A percentile compares a stretch with the other conserved stretches of the same genome.
Conservation (phyloP, 2,113 vertebrate genomes). For the Grus americana region DNA sequence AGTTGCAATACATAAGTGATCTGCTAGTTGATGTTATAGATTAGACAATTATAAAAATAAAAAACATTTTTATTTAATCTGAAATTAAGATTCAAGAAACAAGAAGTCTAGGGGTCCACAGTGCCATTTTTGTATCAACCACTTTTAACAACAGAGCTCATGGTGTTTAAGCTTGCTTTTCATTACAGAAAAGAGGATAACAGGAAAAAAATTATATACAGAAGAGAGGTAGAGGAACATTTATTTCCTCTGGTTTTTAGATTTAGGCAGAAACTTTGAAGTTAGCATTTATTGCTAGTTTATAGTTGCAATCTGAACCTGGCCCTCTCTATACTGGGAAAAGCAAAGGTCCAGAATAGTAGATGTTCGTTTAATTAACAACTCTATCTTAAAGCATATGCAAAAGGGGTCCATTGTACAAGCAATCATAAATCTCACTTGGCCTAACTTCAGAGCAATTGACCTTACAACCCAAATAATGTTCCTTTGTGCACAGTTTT, state of each 20-base stretch:
- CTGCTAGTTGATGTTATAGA: background rate
- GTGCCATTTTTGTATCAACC: background rate
- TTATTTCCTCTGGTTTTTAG: background rate
- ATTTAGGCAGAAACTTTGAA: background rate
- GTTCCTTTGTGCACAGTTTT: background rate
- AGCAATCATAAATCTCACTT: constrained; percentile 9
- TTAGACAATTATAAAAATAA: background rate
- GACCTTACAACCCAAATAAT: constrained; percentile 32
- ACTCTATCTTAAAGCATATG: background rate
- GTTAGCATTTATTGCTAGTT: background rate
- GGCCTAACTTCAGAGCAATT: constrained; percentile 18
- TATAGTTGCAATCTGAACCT: background rate
- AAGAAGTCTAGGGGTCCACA: background rate
- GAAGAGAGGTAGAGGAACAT: background rate
- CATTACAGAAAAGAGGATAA: background rate
- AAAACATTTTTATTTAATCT: background rate
- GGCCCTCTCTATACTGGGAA: background rate
- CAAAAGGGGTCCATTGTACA: constrained; percentile 5
- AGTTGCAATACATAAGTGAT: background rate
- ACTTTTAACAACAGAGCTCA: background rate
- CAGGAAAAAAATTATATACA: background rate
- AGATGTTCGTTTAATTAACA: constrained; percentile 7
- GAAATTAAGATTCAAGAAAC: background rate
- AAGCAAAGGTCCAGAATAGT: background rate
- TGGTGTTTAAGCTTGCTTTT: background rate